Evolutionary conservation across 2,113 vertebrate genomes (phyloP).

Genomic region (Passer domesticus): DNA sequence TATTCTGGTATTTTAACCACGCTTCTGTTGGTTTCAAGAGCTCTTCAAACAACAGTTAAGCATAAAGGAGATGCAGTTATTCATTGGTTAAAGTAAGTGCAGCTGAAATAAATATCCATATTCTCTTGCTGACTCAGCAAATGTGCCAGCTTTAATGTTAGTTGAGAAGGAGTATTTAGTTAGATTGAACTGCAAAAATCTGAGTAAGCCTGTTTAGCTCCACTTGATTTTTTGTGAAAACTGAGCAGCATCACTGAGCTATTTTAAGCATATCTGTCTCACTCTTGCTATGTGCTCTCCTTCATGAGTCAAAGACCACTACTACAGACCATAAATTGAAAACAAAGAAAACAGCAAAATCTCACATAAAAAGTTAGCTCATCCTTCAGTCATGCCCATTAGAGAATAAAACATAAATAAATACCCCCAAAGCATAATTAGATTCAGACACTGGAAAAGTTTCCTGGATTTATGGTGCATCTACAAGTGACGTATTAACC

Average conservation of each 20-base stretch:
- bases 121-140: constrained; percentile 14
- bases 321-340: background rate
- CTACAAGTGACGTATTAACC: constrained; percentile 27
- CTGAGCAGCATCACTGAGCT: background rate
- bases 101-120: constrained; percentile 1
- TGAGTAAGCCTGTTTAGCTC: background rate
- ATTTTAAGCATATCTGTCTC: background rate
- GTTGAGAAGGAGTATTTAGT: background rate
- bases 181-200: background rate
- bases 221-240: background rate
- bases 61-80: background rate
- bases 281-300: background rate
- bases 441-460: constrained; percentile 44
- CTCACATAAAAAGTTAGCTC: constrained; percentile 33
- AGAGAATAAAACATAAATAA: constrained; percentile 51
- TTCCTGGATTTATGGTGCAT: constrained; percentile 46
- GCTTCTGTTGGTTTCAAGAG: background rate
- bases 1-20: background rate
- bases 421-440: constrained; percentile 38
- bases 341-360: constrained; percentile 35
- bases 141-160: background rate
- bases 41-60: constrained; percentile 4
- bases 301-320: background rate
- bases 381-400: constrained; percentile 38
- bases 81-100: background rate